phyloP scores from a whole-genome alignment of 2,113 vertebrate genomes.

The Nothocercus julius region DNA sequence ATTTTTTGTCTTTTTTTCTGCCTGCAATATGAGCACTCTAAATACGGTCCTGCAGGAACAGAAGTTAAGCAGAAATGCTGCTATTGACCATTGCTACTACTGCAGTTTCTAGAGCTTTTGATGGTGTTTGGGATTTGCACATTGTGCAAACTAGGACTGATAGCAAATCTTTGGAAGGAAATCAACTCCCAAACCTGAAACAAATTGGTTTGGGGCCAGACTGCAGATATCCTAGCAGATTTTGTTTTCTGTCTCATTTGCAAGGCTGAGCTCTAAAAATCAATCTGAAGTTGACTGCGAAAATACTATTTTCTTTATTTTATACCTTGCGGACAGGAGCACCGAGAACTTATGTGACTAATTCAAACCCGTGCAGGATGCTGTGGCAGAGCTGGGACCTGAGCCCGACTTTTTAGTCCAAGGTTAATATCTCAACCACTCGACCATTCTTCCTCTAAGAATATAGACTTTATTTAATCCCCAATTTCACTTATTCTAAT shows the following conservation, averaged over 20 bases:
- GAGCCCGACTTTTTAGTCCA: neutral
- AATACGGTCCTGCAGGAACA: neutral
- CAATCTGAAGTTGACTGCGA: neutral
- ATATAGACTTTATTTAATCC: neutral
- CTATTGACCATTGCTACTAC: neutral
- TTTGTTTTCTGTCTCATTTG: conserved; percentile 1
- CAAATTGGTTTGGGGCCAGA: neutral
- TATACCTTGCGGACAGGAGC: neutral
- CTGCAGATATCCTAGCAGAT: neutral
- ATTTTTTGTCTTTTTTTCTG: neutral
- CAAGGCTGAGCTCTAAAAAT: neutral
- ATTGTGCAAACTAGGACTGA: neutral
- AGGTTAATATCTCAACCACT: conserved; percentile 14
- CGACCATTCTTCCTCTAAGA: neutral
- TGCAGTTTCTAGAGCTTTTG: neutral
- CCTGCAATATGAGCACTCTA: neutral
- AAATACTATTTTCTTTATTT: neutral
- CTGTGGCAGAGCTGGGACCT: conserved; percentile 6
- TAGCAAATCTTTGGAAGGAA: neutral
- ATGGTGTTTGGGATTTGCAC: neutral
- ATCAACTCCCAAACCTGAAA: neutral
- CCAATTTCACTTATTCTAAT: neutral
- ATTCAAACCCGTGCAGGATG: conserved; percentile 21
- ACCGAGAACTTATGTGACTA: neutral
- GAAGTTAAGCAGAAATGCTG: neutral